Conservation (phyloP, 2,113 vertebrate genomes). For the Hylia prasina region DNA sequence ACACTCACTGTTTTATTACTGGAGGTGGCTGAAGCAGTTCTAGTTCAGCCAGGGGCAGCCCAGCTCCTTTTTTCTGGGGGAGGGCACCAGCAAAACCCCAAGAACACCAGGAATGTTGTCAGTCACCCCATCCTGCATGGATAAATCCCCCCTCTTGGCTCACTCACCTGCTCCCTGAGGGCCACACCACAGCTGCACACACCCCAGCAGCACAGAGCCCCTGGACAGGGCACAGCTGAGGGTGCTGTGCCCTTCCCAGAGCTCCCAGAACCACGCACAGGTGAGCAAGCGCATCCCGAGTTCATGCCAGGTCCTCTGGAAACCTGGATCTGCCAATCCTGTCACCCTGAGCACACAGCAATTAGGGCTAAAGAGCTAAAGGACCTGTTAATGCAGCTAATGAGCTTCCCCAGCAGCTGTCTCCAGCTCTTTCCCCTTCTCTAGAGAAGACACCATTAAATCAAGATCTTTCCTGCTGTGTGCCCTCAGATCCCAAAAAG, state of each 20-base stretch:
- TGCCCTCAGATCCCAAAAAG: not conserved
- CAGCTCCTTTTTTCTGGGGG: not conserved
- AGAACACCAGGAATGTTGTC: accelerated
- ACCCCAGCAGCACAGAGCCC: not conserved
- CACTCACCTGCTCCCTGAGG: not conserved
- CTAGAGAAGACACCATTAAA: not conserved
- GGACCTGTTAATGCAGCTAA: not conserved
- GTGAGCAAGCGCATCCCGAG: accelerated
- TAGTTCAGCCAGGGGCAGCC: not conserved
- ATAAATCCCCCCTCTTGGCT: not conserved
- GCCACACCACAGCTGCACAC: not conserved
- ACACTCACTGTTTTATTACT: not conserved
- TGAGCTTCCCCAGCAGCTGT: not conserved
- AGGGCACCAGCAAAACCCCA: not conserved
- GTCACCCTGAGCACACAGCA: not conserved
- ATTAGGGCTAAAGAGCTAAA: not conserved
- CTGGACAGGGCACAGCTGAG: not conserved
- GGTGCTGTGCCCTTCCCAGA: not conserved
- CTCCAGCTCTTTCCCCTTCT: not conserved
- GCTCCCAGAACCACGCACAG: accelerated
- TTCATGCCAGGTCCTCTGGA: accelerated
- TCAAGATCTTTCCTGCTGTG: not conserved
- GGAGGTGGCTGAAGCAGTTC: not conserved
- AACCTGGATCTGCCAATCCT: not conserved
- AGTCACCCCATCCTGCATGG: not conserved